phyloP scores from a whole-genome alignment of 2,888 invertebrate species.

The Drosophila paramelanica region DNA sequence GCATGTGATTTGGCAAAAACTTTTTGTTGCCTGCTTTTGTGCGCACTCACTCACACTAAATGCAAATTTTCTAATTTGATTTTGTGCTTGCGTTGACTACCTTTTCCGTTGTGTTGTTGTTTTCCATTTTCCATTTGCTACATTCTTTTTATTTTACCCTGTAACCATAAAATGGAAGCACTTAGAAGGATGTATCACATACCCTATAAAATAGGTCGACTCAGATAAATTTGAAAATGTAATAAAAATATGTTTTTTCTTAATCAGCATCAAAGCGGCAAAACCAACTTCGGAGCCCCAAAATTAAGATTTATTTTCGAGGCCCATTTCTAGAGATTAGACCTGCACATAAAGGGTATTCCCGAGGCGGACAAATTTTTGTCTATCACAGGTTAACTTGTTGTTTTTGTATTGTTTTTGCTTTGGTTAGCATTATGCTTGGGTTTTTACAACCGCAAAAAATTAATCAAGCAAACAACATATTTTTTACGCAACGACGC shows the following conservation, averaged over 20 bases:
- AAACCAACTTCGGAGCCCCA: no score
- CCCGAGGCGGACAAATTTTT: neutral
- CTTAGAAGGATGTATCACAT: neutral
- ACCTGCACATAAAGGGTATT: neutral
- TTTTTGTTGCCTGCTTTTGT: slow-evolving; percentile 68
- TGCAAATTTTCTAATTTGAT: slow-evolving; percentile 77
- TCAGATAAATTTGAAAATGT: no score
- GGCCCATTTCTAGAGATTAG: neutral
- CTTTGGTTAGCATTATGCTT: slow-evolving; percentile 31
- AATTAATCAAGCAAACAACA: slow-evolving; percentile 75
- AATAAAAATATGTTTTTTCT: neutral
- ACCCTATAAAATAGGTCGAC: neutral
- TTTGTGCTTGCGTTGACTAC: slow-evolving; percentile 56
- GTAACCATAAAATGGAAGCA: slow-evolving; percentile 7
- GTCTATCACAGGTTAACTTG: neutral
- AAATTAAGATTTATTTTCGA: neutral
- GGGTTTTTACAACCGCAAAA: slow-evolving; percentile 49
- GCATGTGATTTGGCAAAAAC: slow-evolving; percentile 63
- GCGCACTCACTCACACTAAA: slow-evolving; percentile 59
- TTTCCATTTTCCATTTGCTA: slow-evolving; percentile 22
- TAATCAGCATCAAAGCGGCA: no score
- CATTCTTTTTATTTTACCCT: slow-evolving; percentile 32
- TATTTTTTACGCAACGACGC: slow-evolving; percentile 55
- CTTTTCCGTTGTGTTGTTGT: slow-evolving; percentile 42
- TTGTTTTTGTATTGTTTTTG: slow-evolving; percentile 1